Base-by-base conservation (phyloP, 1,140 invertebrate genomes). In the Scaptomyza montana region DNA sequence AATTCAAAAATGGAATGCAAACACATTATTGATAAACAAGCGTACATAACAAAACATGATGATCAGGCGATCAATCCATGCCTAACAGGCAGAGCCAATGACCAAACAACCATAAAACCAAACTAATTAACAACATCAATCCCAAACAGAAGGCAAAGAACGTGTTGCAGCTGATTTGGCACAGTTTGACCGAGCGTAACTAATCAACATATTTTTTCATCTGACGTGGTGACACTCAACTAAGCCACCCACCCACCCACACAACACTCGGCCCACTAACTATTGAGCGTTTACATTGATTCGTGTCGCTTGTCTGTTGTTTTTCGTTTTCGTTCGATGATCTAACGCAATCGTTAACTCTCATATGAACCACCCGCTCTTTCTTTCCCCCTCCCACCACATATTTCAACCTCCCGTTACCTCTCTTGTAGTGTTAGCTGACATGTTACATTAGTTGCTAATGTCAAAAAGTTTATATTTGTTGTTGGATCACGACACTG, bases 121-220 rank as follows among this genome's bases (percentile, higher is more conserved):
- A 21, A 7, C 56, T 8, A n/a, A 1, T 13, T 28, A 61, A 36
- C 28, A 41, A 61, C 49, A 74, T 36, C 33, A 2, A 1, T 25
- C 21, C 33, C 33, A 36, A 36, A 36, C 33, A 47, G 54, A 61
- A 50, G 65, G 54, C 56, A 39, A 74, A 56, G 9, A 51, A 78
- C 73, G 50, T 63, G 60, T 62, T 87, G 81, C 82, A 89, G 78
- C 82, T 82, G 84, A 71, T 67, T 87, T 87, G 82, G 82, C 82
- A 87, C 82, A 87, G 82, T 87, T 89, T 87, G 82, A 65, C 78
- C 82, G 60, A 89, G 82, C 82, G 82, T 69, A 79, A 87, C 84
- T 78, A 81, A 86, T 84, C 71, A 69, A 64, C 49, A 59, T 46
- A 5, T 6, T 33, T 33, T 33, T 33, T 33, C 62, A n/a, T 57